Evolutionary conservation across 2,888 invertebrate genomes (phyloP).

Genomic region (Macaria liturata): DNA sequence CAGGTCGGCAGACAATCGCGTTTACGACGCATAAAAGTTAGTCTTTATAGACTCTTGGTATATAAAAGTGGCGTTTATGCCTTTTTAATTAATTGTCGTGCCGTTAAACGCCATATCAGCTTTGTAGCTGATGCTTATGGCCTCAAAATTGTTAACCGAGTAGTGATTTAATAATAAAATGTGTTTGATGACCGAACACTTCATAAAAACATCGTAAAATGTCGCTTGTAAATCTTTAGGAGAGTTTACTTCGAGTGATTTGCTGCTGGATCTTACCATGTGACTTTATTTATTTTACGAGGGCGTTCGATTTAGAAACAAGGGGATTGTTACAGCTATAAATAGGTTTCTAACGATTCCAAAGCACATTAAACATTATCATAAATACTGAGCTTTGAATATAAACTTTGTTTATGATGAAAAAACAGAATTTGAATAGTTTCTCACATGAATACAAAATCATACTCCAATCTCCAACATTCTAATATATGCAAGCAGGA

Average conservation of each 20-base stretch:
- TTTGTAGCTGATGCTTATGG: slow-evolving; percentile 72
- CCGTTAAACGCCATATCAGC: slow-evolving; percentile 79
- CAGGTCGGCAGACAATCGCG: slow-evolving; percentile 78
- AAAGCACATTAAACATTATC: slow-evolving; percentile 10
- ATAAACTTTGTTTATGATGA: slow-evolving; percentile 10
- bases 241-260: slow-evolving; percentile 48
- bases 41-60: slow-evolving; percentile 80
- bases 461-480: slow-evolving; percentile 8
- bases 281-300: slow-evolving; percentile 11
- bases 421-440: slow-evolving; percentile 8
- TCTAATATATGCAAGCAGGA: slow-evolving; percentile 18
- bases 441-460: slow-evolving; percentile 14
- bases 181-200: slow-evolving; percentile 65
- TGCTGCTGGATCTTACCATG: slow-evolving; percentile 23
- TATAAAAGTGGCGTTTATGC: slow-evolving; percentile 82
- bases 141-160: slow-evolving; percentile 73
- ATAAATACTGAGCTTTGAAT: slow-evolving; percentile 9
- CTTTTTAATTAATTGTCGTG: slow-evolving; percentile 82
- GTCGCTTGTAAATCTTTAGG: slow-evolving; percentile 53
- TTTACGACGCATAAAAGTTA: slow-evolving; percentile 84
- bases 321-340: slow-evolving; percentile 1
- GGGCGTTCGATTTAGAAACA: slow-evolving; percentile 7
- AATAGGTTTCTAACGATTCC: slow-evolving; percentile 10
- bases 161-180: slow-evolving; percentile 78
- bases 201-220: slow-evolving; percentile 72